Evolutionary conservation across 2,113 vertebrate species (phyloP), one percentile per base, ranked within the genome.

Genomic region (Cheilinus undulatus): DNA sequence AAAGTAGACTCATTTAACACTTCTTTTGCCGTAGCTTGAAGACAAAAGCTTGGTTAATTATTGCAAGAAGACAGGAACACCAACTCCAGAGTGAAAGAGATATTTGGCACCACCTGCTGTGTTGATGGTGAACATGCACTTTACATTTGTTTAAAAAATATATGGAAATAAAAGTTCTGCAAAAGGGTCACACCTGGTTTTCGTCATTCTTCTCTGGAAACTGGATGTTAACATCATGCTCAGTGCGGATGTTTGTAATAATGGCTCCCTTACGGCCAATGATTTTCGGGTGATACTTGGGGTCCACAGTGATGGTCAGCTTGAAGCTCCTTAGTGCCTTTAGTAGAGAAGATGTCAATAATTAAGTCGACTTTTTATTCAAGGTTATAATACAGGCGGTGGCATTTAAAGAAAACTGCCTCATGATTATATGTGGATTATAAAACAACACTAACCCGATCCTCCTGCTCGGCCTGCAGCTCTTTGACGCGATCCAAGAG

Each of bases 231-330:
- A 99, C 98, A 3, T 99, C 97, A 1, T 99, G 97, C 40, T 97
- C 95, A 17, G 93, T 91, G 76, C 97, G 97, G 90, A 99, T 99
- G 75, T 93, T 96, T 15, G 97, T 98, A 78, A 99, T 99, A 73
- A 97, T 95, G 15, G 97, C 95, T 45, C 98, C 98, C 83, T 99
- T 99, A n/a, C 98, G 94, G 10, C 98, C 98, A 3, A 99, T 99
- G 84, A 99, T 98, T 84, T 99, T 99, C 62, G 98, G 98, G 84
- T 99, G 98, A 89, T 98, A 97, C 86, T 96, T 99, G 71, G 98
- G 97, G 84, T 99, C 97, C 83, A 99, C 98, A 86, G 95, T 94
- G 88, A 99, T 96, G 32, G 94, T 97, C 92, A 99, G 88, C 85
- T 97, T 99, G 83, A 97, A 99, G 90, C 97, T 98, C 90, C 97